These are phyloP conservation scores for Ophion ventricosus DNA, from an alignment of 2,888 invertebrate species.

Conservation along the genomic window DNA sequence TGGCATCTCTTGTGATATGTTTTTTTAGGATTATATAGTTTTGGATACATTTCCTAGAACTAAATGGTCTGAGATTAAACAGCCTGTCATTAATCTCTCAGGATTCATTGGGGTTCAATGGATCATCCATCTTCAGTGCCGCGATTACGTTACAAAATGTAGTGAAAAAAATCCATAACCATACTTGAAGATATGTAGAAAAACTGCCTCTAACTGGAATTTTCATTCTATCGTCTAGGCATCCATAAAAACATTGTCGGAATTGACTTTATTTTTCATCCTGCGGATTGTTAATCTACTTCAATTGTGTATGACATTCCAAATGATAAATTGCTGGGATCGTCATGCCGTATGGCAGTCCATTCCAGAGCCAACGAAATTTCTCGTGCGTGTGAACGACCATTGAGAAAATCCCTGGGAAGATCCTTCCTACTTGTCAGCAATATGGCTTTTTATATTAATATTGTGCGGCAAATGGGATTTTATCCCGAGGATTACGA, in stretches of 20 bases:
- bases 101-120: too few species aligned
- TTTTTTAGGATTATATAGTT: too few species aligned
- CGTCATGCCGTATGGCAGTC: too few species aligned
- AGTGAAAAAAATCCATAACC: neutral
- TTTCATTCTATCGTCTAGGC: neutral
- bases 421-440: neutral
- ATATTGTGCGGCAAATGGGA: neutral
- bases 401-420: neutral
- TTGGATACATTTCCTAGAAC: too few species aligned
- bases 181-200: neutral
- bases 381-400: neutral
- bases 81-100: too few species aligned
- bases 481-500: neutral
- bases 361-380: neutral
- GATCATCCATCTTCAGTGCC: too few species aligned
- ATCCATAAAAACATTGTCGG: neutral
- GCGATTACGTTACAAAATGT: neutral
- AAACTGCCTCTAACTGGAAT: neutral
- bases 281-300: neutral
- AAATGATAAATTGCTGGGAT: too few species aligned
- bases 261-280: neutral
- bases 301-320: too few species aligned
- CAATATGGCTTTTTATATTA: constrained; percentile 8
- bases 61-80: too few species aligned
- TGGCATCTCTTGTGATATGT: too few species aligned